Evolutionary conservation across 92 coral and sea anemone species (phyloP).

Genomic region (Heteractis magnifica): DNA sequence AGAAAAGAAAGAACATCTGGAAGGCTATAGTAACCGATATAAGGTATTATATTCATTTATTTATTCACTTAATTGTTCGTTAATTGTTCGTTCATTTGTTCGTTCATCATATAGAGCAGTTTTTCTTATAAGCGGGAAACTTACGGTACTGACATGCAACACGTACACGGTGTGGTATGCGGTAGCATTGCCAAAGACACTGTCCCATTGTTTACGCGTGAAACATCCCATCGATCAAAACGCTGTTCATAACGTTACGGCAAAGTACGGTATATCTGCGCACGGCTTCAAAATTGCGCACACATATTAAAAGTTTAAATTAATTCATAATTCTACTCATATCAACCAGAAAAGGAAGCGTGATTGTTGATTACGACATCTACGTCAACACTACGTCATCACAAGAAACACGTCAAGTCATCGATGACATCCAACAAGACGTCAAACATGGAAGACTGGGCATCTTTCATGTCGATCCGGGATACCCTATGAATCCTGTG

Average conservation of each 20-base stretch:
- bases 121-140: neutral
- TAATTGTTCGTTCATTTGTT: neutral
- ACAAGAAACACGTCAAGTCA: slow-evolving; percentile 12
- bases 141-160: neutral
- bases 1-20: neutral
- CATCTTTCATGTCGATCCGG: slow-evolving; percentile 16
- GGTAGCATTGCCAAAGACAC: no score
- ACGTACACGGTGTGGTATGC: no score
- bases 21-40: slow-evolving; percentile 13
- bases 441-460: slow-evolving; percentile 25
- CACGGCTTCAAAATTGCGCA: no score
- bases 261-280: no score
- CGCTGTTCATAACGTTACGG: no score
- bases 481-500: slow-evolving; percentile 4
- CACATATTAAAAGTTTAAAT: neutral
- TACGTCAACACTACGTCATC: slow-evolving; percentile 17
- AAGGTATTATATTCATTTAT: neutral
- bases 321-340: neutral
- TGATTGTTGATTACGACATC: slow-evolving; percentile 23
- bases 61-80: neutral
- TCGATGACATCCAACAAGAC: slow-evolving; percentile 12
- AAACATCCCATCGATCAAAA: no score
- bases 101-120: no score
- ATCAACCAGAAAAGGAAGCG: slow-evolving; percentile 12
- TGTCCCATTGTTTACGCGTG: no score